phyloP scores from a whole-genome alignment of 92 coral and sea anemone genomes.

The Parazoanthus darwini region DNA sequence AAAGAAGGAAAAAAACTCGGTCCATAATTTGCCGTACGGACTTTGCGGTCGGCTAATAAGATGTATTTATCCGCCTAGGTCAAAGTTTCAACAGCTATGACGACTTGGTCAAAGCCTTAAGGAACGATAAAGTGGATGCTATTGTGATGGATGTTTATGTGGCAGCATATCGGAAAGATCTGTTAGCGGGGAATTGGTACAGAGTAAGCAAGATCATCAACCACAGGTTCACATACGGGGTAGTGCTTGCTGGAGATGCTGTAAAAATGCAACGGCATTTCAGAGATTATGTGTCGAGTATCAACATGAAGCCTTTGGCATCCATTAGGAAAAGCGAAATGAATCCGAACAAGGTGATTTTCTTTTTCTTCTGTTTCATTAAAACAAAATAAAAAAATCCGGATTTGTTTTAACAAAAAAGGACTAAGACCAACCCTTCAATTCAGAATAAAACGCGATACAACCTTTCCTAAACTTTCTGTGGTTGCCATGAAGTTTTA shows the following conservation, averaged over 20 bases:
- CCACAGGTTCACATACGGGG: conserved; percentile 5
- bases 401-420: too few relatives aligned
- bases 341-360: conserved; percentile 2
- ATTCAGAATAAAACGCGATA: too few relatives aligned
- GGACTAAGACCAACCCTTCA: too few relatives aligned
- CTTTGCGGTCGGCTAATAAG: too few relatives aligned
- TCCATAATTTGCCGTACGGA: too few relatives aligned
- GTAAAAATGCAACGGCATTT: background rate
- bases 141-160: conserved; percentile 18
- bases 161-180: conserved; percentile 1
- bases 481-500: too few relatives aligned
- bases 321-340: background rate
- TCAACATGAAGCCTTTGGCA: conserved; percentile 5
- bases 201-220: background rate
- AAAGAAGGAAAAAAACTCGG: background rate
- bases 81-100: background rate
- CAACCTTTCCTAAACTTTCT: too few relatives aligned
- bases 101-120: background rate
- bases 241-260: background rate
- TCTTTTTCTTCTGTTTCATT: background rate
- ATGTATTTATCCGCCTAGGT: background rate
- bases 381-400: too few relatives aligned
- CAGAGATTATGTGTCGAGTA: background rate
- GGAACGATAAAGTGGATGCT: background rate
- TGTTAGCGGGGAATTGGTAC: background rate